Conservation (phyloP, 2,113 vertebrate genomes). For the Excalfactoria chinensis region DNA sequence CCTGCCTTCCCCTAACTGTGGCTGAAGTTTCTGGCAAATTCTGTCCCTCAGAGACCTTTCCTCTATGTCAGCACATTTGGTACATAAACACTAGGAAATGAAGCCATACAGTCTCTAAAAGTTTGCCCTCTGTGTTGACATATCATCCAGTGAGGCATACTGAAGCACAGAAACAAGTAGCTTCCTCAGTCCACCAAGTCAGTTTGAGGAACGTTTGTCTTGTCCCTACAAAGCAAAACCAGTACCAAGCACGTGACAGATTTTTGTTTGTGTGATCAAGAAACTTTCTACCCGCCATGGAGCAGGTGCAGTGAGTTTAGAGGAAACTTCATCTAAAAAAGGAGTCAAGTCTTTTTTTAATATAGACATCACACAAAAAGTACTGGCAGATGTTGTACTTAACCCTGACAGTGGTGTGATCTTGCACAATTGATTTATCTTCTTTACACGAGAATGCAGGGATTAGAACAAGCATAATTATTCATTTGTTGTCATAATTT, state of each 20-base stretch:
- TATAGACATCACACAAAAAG: neutral
- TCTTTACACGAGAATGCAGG: neutral
- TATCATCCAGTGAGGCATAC: neutral
- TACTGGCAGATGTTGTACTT: neutral
- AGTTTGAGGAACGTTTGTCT: neutral
- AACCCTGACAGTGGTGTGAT: neutral
- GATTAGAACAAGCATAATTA: neutral
- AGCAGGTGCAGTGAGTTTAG: neutral
- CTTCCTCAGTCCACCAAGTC: neutral
- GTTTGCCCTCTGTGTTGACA: neutral
- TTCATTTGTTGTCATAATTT: neutral
- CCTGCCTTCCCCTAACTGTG: conserved; percentile 19
- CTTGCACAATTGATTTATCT: neutral
- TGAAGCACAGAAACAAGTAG: neutral
- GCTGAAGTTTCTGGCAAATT: conserved; percentile 5
- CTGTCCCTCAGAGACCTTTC: conserved; percentile 6
- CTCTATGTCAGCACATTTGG: conserved; percentile 22
- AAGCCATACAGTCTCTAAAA: neutral
- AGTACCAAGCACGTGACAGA: neutral
- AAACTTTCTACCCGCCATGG: neutral
- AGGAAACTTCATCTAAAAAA: neutral
- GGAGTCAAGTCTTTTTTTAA: neutral
- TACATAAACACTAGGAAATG: conserved; percentile 11
- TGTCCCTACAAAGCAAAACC: neutral
- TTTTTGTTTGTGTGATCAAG: neutral